Evolutionary conservation across 2,888 invertebrate species (phyloP).

Genomic region (Pollenia griseotomentosa): DNA sequence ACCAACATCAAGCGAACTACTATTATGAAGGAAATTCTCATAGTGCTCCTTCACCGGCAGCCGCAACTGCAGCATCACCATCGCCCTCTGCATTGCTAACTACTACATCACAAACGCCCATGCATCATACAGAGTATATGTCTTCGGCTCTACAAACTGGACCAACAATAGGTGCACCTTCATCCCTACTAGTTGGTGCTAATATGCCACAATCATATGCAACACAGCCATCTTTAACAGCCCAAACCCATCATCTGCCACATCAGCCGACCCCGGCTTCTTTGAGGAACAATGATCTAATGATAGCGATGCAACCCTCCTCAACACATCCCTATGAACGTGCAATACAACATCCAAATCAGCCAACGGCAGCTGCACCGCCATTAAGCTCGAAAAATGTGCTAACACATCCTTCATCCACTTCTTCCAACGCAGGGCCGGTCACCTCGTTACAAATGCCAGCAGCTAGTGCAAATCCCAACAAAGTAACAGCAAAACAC

Average conservation of each 20-base stretch:
- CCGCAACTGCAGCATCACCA: conserved; percentile 78
- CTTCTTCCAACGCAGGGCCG: background rate
- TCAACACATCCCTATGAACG: conserved; percentile 57
- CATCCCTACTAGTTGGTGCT: conserved; percentile 45
- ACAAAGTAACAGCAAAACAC: conserved; percentile 45
- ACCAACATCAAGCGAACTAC: conserved; percentile 61
- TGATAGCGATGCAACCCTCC: conserved; percentile 50
- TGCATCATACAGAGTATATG: conserved; percentile 71
- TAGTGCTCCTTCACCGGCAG: conserved; percentile 77
- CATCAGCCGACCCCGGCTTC: conserved; percentile 53
- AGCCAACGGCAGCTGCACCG: background rate
- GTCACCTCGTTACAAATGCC: conserved; percentile 50
- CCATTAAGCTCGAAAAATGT: conserved; percentile 35
- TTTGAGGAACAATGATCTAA: conserved; percentile 56
- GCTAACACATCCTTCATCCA: conserved; percentile 40
- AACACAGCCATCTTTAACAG: conserved; percentile 51
- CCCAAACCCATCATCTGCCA: conserved; percentile 56
- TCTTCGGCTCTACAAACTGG: conserved; percentile 37
- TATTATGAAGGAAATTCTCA: conserved; percentile 74
- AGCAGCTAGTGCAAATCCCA: conserved; percentile 4
- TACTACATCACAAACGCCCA: conserved; percentile 71
- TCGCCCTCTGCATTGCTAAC: conserved; percentile 74
- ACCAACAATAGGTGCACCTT: conserved; percentile 32
- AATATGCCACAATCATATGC: conserved; percentile 62
- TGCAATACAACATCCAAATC: conserved; percentile 41